phyloP scores from a whole-genome alignment of 1,140 invertebrate species.

The Drosophila orosa region DNA sequence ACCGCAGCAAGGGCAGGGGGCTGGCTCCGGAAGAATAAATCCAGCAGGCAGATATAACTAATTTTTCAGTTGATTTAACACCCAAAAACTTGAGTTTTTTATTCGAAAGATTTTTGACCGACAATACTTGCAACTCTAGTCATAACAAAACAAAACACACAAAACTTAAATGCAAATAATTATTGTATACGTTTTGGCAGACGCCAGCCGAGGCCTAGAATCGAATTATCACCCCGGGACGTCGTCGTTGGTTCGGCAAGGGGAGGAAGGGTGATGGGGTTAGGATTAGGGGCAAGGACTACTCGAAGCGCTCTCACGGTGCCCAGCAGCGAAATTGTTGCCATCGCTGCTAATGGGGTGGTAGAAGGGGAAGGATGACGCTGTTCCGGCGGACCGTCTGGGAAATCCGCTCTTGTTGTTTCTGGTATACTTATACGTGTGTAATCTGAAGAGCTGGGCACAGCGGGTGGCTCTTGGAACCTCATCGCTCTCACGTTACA shows the following conservation, averaged over 20 bases:
- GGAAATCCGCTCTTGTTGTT: conserved; percentile 64
- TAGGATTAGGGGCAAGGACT: conserved; percentile 5
- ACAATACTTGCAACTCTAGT: conserved; percentile 22
- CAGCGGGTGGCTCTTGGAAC: conserved; percentile 74
- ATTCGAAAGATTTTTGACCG: conserved; percentile 15
- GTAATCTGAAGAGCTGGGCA: conserved; percentile 73
- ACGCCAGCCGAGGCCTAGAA: conserved; percentile 49
- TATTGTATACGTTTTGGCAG: conserved; percentile 73
- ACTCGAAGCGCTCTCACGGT: conserved; percentile 61
- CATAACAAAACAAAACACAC: conserved; percentile 59
- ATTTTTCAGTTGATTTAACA: conserved; percentile 75
- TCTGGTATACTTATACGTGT: conserved; percentile 46
- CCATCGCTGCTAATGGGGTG: conserved; percentile 30
- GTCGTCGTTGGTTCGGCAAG: conserved; percentile 12
- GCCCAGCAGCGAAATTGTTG: conserved; percentile 38
- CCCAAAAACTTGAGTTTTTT: conserved; percentile 34
- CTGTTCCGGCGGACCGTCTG: conserved; percentile 49
- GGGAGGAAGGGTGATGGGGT: background rate
- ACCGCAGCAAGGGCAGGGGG: conserved; percentile 6
- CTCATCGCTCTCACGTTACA: conserved; percentile 75
- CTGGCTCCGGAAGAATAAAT: background rate
- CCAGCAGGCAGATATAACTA: conserved; percentile 54
- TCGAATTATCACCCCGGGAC: conserved; percentile 72
- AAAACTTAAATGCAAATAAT: conserved; percentile 68
- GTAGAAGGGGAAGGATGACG: background rate